Evolutionary conservation across 2,113 vertebrate genomes (phyloP), one percentile per base, ranked within the genome.

Genomic region (Anguilla rostrata): DNA sequence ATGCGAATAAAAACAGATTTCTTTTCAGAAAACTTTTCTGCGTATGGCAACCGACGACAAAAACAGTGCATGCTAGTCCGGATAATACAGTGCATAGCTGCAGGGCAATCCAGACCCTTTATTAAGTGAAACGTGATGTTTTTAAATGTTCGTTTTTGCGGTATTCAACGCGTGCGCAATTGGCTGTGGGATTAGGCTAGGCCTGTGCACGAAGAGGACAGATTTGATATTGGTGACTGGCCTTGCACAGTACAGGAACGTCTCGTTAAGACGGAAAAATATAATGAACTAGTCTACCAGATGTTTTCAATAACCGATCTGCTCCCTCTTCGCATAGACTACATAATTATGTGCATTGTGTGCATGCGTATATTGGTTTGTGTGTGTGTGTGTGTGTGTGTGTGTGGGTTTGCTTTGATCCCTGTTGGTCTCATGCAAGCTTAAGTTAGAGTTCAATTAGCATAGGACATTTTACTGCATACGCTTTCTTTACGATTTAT

Each of bases 301-400:
- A 83, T 89, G 79, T 46, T 86, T 86, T 86, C 16, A 86, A 86
- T 84, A 84, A 86, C 26, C 26, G n/a, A 75, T 41, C 3, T 40
- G n/a, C 18, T 56, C 40, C 29, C 34, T 34, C 34, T 29, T 7
- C 22, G 22, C 9, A 20, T 71, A 26, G 53, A 20, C 14, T 71
- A 71, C 14, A 60, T 63, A 26, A 26, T 4, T 63, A 9, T 63
- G 26, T 63, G 20, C 20, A 26, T 60, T 9, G 5, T 46, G 43
- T 46, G 43, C 43, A 46, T 46, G 43, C 43, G 43, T 46, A 46
- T 34, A 34, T 34, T 34, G 34, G 26, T 26, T 26, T 34, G 12
- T 75, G 9, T 75, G 8, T 26, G 22, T 71, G 22, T 71, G 22
- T 71, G 3, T 34, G 12, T 75, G 9, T 75, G 8, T 26, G 22